Evolutionary conservation across 37 sponge, comb jelly and placozoan species (phyloP), one percentile per base, ranked within the genome.

Genomic region (Bolinopsis microptera): DNA sequence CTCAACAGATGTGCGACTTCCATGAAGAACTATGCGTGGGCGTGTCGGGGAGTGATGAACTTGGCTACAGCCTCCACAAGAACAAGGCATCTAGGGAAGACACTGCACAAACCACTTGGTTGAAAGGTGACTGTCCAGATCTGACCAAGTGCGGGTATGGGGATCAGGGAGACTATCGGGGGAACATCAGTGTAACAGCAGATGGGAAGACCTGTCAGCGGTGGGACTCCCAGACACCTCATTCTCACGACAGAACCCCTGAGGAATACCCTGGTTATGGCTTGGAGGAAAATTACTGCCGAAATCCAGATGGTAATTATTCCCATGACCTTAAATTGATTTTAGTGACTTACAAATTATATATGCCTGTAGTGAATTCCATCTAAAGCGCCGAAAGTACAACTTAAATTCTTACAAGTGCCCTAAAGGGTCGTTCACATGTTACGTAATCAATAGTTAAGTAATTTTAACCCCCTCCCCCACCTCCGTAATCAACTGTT

Each of bases 261-360:
- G 80, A 77, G 3, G 21, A 28, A 0, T 28, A 70, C 3, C 74
- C 74, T 26, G 3, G 21, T n/a, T 26, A 8, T 22, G 74, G 74
- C 1, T n/a, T 70, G 28, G 74, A 70, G 5, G 74, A 70, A n/a
- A 70, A 70, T 22, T 70, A n/a, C 74, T 70, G 74, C 30, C 16
- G 74, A 22, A 70, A 70, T n/a, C 74, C 74, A 24, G 74, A 70
- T 70, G 74, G 74, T 48, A 48, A 48, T n/a, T n/a, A n/a, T n/a
- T n/a, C n/a, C n/a, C n/a, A n/a, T n/a, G n/a, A n/a, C n/a, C n/a
- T n/a, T n/a, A n/a, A n/a, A n/a, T n/a, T n/a, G n/a, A n/a, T n/a
- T n/a, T n/a, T n/a, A n/a, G n/a, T n/a, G n/a, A n/a, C n/a, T n/a
- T n/a, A n/a, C n/a, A n/a, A n/a, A n/a, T n/a, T n/a, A n/a, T n/a